phyloP scores from a whole-genome alignment of 2,113 vertebrate genomes.

The Malurus melanocephalus region DNA sequence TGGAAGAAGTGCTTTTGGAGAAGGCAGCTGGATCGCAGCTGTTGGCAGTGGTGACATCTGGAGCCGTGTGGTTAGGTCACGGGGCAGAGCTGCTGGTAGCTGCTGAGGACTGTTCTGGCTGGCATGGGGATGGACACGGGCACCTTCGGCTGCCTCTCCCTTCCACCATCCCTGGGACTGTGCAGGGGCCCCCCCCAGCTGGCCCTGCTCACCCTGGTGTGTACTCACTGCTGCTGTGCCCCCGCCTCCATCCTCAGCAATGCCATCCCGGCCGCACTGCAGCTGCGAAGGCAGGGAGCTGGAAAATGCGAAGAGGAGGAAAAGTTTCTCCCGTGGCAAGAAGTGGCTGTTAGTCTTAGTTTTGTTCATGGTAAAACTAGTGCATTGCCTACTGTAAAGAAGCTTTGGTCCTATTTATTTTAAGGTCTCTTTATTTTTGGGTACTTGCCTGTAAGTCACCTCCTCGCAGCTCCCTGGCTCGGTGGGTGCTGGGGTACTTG shows the following conservation, averaged over 20 bases:
- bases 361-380: slow-evolving; percentile 14
- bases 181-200: not conserved
- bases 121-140: not conserved
- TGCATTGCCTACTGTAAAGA: slow-evolving; percentile 23
- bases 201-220: not conserved
- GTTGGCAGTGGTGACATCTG: not conserved
- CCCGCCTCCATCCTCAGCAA: not conserved
- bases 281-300: not conserved
- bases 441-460: not conserved
- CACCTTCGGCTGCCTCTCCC: not conserved
- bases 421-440: not conserved
- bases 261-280: not conserved
- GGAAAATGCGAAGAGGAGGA: not conserved
- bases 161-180: not conserved
- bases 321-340: slow-evolving; percentile 41
- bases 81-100: not conserved
- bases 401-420: slow-evolving; percentile 25
- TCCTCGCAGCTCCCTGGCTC: not conserved
- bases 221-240: not conserved
- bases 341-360: slow-evolving; percentile 46
- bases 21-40: not conserved
- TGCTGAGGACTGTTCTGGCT: not conserved
- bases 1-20: not conserved
- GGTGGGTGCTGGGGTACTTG: not conserved
- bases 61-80: not conserved